phyloP scores from a whole-genome alignment of 2,797 vertebrate genomes.

The Microctenopoma stevenorrisi region DNA sequence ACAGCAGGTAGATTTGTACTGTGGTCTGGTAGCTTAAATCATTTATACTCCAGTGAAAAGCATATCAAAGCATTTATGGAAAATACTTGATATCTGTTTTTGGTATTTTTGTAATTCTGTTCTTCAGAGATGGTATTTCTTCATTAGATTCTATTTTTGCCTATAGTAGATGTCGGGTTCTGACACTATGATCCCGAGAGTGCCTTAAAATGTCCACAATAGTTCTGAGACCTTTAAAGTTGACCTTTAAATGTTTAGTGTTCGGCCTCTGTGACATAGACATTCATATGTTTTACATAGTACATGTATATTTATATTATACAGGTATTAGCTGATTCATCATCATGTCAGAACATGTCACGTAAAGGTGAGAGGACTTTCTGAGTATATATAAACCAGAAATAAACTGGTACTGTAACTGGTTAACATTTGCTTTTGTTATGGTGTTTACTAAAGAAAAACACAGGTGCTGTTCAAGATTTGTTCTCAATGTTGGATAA shows the following conservation, averaged over 20 bases:
- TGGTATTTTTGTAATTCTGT: constrained; percentile 20
- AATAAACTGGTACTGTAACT: neutral
- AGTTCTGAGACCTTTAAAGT: constrained; percentile 18
- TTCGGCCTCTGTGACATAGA: neutral
- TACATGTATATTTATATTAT: constrained; percentile 7
- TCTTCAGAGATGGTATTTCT: constrained; percentile 16
- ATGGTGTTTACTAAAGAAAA: neutral
- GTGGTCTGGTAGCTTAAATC: constrained; percentile 63
- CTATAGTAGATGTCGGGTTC: constrained; percentile 7
- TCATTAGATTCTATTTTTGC: constrained; percentile 6
- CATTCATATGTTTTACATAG: neutral
- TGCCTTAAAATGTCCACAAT: constrained; percentile 55
- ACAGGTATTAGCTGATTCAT: neutral
- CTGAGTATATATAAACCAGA: neutral
- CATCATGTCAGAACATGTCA: neutral
- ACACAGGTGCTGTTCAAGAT: neutral
- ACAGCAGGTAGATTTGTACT: constrained; percentile 62
- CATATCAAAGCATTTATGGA: constrained; percentile 57
- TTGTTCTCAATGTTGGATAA: constrained; percentile 2
- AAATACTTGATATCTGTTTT: constrained; percentile 64
- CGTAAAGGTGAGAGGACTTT: neutral
- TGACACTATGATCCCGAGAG: constrained; percentile 30
- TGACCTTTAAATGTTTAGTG: neutral
- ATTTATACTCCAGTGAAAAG: constrained; percentile 56
- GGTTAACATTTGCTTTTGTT: too few species aligned